Conservation (phyloP, 2,113 vertebrate species). For the Notechis scutatus region DNA sequence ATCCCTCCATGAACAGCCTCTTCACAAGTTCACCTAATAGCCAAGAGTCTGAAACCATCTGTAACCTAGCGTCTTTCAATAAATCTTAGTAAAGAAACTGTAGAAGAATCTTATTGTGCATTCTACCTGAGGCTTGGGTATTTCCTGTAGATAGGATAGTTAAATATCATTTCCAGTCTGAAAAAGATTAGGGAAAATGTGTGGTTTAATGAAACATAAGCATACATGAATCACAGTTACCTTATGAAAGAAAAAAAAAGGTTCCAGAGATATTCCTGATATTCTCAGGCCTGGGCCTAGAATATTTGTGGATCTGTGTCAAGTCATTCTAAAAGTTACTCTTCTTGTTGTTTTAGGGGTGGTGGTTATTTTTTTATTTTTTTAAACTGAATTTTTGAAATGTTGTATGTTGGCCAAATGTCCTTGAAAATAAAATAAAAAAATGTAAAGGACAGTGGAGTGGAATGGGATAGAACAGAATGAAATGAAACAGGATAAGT, state of each 20-base stretch:
- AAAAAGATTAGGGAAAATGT: not conserved
- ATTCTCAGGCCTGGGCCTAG: not conserved
- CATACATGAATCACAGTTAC: not conserved
- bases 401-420: not conserved
- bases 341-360: not conserved
- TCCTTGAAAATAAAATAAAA: not conserved
- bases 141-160: not conserved
- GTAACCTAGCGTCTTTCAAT: not conserved
- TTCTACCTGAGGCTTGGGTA: not conserved
- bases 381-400: not conserved
- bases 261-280: not conserved
- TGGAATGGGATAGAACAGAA: not conserved
- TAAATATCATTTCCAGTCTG: not conserved
- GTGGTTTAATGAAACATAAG: slow-evolving; percentile 1
- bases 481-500: not conserved
- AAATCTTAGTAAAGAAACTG: not conserved
- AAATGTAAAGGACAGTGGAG: not conserved
- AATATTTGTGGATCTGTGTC: not conserved
- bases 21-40: not conserved
- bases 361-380: not conserved
- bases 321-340: not conserved
- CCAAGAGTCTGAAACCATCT: not conserved
- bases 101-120: not conserved
- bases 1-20: not conserved
- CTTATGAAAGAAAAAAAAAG: not conserved